phyloP scores from a whole-genome alignment of 2,888 invertebrate genomes.

The Tetrapedia diversipes region DNA sequence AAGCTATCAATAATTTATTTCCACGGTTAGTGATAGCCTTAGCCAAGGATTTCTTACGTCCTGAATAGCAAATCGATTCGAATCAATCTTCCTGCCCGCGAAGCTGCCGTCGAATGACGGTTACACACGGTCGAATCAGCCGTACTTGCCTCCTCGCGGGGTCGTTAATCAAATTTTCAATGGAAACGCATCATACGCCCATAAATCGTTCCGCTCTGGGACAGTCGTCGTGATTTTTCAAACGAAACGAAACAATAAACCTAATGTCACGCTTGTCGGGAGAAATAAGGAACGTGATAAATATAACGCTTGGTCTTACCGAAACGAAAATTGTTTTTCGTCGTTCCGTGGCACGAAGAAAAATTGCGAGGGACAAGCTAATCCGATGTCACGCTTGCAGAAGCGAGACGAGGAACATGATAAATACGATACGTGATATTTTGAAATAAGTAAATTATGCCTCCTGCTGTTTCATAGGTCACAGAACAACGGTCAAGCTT shows the following conservation, averaged over 20 bases:
- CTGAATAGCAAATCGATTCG: not conserved
- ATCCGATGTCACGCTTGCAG: too few relatives aligned
- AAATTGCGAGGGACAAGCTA: too few relatives aligned
- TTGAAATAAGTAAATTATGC: too few relatives aligned
- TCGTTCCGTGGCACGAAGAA: too few relatives aligned
- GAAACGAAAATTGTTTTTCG: too few relatives aligned
- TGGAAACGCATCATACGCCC: slow-evolving; percentile 17
- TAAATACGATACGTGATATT: too few relatives aligned
- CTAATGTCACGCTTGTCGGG: not conserved
- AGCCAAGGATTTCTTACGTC: not conserved
- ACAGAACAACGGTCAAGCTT: too few relatives aligned
- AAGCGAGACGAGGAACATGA: too few relatives aligned
- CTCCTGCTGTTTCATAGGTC: too few relatives aligned
- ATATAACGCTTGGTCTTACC: too few relatives aligned
- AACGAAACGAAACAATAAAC: not conserved
- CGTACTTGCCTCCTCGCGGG: slow-evolving; percentile 3
- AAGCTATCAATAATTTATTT: too few relatives aligned
- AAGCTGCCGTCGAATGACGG: slow-evolving; percentile 12
- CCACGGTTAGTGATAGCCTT: not conserved
- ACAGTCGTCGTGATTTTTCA: slow-evolving; percentile 1
- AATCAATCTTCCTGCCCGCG: slow-evolving; percentile 16
- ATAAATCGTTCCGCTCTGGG: slow-evolving; percentile 28
- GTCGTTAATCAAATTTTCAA: slow-evolving; percentile 49
- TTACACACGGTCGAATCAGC: slow-evolving; percentile 11
- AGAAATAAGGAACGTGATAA: not conserved